Conservation (phyloP, 30 jellyfish, hydroid and myxozoan species). For the Clytia hemisphaerica region DNA sequence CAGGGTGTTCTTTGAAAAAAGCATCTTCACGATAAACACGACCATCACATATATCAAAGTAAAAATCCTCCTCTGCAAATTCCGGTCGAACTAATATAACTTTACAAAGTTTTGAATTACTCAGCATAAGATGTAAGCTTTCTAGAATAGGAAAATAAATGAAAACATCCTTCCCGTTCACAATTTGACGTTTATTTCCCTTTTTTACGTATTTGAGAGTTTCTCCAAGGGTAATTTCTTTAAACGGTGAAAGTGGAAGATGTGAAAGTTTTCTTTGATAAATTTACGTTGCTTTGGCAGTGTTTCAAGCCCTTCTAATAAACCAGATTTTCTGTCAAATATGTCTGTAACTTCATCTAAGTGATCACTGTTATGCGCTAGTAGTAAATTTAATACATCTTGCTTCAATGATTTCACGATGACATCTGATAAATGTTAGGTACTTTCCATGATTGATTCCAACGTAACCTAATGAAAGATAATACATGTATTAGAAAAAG, state of each 20-base stretch:
- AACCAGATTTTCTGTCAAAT: background rate
- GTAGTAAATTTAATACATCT: no score
- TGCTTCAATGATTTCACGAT: no score
- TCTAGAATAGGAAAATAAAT: slow-evolving; percentile 18
- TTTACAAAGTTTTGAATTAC: background rate
- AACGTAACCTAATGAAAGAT: slow-evolving; percentile 2
- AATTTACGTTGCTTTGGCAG: background rate
- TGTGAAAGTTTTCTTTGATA: slow-evolving; percentile 5
- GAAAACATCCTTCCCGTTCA: background rate
- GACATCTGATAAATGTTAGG: background rate
- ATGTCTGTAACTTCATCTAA: no score
- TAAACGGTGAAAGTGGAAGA: background rate
- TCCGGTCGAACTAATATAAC: background rate
- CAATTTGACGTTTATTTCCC: background rate
- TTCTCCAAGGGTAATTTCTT: background rate
- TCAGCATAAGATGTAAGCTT: slow-evolving; percentile 14
- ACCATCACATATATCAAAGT: slow-evolving; percentile 21
- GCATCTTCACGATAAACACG: background rate
- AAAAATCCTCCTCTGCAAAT: background rate
- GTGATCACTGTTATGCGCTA: no score
- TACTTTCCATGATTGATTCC: slow-evolving; percentile 1
- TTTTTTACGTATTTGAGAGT: background rate
- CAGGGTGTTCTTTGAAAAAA: background rate
- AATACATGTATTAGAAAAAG: no score
- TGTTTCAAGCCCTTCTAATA: slow-evolving; percentile 17